These are phyloP conservation scores for Abrostola tripartita DNA, from an alignment of 2,888 invertebrate genomes.

Conservation along the genomic window DNA sequence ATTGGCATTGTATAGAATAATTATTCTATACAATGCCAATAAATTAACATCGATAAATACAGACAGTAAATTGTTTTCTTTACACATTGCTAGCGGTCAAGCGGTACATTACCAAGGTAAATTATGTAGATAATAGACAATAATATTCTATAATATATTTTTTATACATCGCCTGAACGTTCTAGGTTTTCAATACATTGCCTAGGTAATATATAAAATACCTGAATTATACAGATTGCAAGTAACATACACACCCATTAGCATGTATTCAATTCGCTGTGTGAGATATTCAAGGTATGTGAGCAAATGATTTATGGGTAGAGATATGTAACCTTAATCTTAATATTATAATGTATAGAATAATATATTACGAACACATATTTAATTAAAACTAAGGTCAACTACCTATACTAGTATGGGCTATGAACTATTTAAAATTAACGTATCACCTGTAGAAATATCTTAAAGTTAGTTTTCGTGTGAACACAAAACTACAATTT, in stretches of 20 bases:
- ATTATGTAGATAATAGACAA: no score
- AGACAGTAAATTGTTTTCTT: no score
- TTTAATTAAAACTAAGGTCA: constrained; percentile 1
- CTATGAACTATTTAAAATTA: not conserved
- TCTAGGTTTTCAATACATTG: no score
- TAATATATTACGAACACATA: not conserved
- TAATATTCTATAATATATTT: no score
- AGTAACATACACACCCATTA: not conserved
- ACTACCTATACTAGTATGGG: not conserved
- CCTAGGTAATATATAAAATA: no score
- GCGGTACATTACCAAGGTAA: no score
- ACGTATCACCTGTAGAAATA: not conserved
- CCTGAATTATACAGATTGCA: not conserved
- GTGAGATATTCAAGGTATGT: not conserved
- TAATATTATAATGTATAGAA: not conserved
- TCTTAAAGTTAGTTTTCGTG: not conserved
- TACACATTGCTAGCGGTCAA: no score
- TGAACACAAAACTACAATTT: not conserved
- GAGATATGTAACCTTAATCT: constrained; percentile 1
- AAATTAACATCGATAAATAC: no score
- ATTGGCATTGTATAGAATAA: no score
- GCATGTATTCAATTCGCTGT: constrained; percentile 1
- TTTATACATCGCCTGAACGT: no score
- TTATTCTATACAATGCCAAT: no score
- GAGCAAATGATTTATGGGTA: constrained; percentile 1